phyloP scores from a whole-genome alignment of 2,797 vertebrate species.

The Sebastes kiyomatsui region DNA sequence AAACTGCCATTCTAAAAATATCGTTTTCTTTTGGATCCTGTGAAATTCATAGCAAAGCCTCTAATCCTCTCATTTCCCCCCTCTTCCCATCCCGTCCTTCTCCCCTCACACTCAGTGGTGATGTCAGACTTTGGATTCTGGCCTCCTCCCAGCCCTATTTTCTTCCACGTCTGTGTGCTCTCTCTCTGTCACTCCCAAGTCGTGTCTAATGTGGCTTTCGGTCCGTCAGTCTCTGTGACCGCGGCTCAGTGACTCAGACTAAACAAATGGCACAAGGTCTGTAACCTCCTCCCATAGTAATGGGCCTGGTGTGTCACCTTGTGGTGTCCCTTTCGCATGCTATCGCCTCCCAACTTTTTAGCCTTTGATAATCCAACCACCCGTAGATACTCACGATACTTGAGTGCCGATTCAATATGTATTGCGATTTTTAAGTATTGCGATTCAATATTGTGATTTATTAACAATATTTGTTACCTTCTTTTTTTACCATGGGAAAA shows the following conservation, averaged over 20 bases:
- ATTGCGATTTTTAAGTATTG: neutral
- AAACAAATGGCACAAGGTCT: constrained; percentile 55
- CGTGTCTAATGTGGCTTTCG: constrained; percentile 61
- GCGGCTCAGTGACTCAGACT: constrained; percentile 62
- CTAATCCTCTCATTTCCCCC: constrained; percentile 19
- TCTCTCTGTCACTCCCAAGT: constrained; percentile 39
- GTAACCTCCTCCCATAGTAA: constrained; percentile 36
- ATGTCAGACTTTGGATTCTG: constrained; percentile 55
- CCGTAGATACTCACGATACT: neutral
- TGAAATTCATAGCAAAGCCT: constrained; percentile 25
- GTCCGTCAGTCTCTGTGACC: constrained; percentile 48
- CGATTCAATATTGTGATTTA: neutral
- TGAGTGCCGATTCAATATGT: neutral
- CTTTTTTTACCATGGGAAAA: neutral
- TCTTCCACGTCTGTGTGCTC: constrained; percentile 31
- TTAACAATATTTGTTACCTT: neutral
- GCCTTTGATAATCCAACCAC: neutral
- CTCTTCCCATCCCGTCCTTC: neutral
- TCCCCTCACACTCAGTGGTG: constrained; percentile 8
- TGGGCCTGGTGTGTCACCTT: constrained; percentile 41
- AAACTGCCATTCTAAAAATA: neutral
- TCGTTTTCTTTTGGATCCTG: neutral
- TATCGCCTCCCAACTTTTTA: constrained; percentile 10
- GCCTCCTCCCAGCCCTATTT: constrained; percentile 38
- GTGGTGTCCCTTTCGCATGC: constrained; percentile 16